phyloP scores from a whole-genome alignment of 2,888 invertebrate genomes.

The Sinodicranocentrus sp. region DNA sequence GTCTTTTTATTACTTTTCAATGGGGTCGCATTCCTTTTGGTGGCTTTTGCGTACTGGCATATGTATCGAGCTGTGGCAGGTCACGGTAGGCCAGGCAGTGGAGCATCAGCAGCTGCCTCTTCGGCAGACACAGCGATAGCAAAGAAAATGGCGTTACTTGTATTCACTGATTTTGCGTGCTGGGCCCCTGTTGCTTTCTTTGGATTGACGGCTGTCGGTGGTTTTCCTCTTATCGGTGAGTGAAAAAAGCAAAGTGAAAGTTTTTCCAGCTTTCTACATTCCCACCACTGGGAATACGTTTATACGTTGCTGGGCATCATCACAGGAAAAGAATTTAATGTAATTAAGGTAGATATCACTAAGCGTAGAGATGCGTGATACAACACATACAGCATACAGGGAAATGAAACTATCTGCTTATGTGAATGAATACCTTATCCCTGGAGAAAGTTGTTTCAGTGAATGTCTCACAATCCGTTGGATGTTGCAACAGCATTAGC shows the following conservation, averaged over 20 bases:
- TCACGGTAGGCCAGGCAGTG: slow-evolving; percentile 65
- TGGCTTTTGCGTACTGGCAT: slow-evolving; percentile 90
- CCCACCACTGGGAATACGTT: background rate
- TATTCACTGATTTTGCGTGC: slow-evolving; percentile 90
- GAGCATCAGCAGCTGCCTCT: slow-evolving; percentile 78
- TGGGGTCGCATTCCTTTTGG: slow-evolving; percentile 89
- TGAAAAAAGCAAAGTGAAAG: slow-evolving; percentile 21
- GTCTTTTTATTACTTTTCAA: slow-evolving; percentile 87
- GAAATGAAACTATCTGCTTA: no score
- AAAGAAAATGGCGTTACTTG: slow-evolving; percentile 93
- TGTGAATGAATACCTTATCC: no score
- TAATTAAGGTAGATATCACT: background rate
- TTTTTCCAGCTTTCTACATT: background rate
- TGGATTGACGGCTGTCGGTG: slow-evolving; percentile 90
- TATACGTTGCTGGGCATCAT: background rate
- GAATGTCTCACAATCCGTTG: no score
- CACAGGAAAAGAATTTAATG: slow-evolving; percentile 14
- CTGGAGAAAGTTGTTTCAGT: no score
- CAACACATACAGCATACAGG: no score
- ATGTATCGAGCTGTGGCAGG: slow-evolving; percentile 87
- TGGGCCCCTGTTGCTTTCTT: slow-evolving; percentile 95
- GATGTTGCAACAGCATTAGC: no score
- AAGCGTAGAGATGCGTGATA: no score
- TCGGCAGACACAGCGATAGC: slow-evolving; percentile 87
- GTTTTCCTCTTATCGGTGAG: slow-evolving; percentile 86